Evolutionary conservation across 2,888 invertebrate species (phyloP), one percentile per base, ranked within the genome.

Genomic region (Metellina segmentata): DNA sequence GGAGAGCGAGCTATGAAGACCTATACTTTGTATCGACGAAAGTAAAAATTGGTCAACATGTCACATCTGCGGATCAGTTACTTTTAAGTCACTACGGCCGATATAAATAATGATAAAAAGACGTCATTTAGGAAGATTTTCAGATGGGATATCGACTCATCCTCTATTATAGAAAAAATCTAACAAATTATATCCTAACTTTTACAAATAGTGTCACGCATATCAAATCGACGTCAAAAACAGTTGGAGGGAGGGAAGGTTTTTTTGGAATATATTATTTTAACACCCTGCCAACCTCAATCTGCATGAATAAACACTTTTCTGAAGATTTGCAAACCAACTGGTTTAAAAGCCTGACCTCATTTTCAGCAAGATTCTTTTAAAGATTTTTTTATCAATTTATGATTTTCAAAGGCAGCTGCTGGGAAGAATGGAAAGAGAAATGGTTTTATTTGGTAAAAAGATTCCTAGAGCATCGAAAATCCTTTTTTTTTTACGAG

Each of bases 271-370:
- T 61, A 34, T 79, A 51, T 52, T 51, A 16, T 77, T 77, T 19
- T 51, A 51, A 77, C 77, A 77, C 16, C 51, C 71, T 85, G 70
- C 16, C 71, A 51, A 20, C 8, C 78, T 53, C 70, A n/a, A 78
- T 86, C 78, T 86, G 70, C 86, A 81, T 79, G 53, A 79, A 87
- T 81, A 87, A 87, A 81, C 81, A 72, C 34, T 87, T 87, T 74
- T 52, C 48, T 72, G 78, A n/a, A 86, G 78, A 81, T 61, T 72
- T 61, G 61, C 34, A 61, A 82, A 89, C 61, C 48, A 51, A 69
- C 34, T 75, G 81, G 61, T 48, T 82, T 34, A 70, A 81, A 81
- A 79, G 79, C n/a, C 49, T 88, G 81, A 61, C 79, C 79, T 86
- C 78, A 51, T 86, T 86, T 72, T 61, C n/a, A 48, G 48, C 51